A percentile compares a stretch with the other conserved stretches of the same genome.
Conservation (phyloP, 2,113 vertebrate species). For the Bettongia penicillata region DNA sequence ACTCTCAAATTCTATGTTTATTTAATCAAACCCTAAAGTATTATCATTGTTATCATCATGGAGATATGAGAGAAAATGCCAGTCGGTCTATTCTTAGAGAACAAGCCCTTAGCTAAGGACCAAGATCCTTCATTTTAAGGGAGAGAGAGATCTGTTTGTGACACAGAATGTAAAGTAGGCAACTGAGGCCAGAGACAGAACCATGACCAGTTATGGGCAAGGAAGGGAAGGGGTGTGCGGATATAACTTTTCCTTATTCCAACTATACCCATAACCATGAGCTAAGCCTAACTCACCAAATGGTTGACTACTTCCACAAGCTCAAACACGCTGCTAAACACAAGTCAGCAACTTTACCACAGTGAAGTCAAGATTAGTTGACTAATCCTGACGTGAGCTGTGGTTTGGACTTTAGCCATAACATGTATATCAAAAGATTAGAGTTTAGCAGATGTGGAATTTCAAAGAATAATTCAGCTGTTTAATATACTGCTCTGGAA, state of each 20-base stretch:
- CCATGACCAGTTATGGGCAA: not conserved
- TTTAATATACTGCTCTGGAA: constrained; percentile 40
- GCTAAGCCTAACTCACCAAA: not conserved
- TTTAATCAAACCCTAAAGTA: not conserved
- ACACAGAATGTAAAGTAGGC: not conserved
- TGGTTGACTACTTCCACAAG: constrained; percentile 13
- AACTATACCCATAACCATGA: not conserved
- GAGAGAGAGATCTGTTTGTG: not conserved
- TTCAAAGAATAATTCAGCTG: constrained; percentile 53
- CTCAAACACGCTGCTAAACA: not conserved
- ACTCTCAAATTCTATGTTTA: not conserved
- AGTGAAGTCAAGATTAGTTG: not conserved
- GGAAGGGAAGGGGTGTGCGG: not conserved
- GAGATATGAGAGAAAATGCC: not conserved
- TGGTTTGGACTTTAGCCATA: constrained; percentile 20
- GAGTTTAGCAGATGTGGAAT: constrained; percentile 52
- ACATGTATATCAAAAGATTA: constrained; percentile 11
- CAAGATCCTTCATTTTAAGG: not conserved
- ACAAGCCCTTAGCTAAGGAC: not conserved
- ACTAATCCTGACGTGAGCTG: not conserved
- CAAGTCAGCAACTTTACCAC: not conserved
- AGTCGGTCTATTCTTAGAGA: not conserved
- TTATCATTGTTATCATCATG: not conserved
- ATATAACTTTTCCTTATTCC: not conserved
- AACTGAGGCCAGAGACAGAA: not conserved